Percentiles rank a stretch among this genome's conserved stretches.
Evolutionary conservation across 2,797 vertebrate genomes (phyloP).

Genomic region (Benthosema pterotum): DNA sequence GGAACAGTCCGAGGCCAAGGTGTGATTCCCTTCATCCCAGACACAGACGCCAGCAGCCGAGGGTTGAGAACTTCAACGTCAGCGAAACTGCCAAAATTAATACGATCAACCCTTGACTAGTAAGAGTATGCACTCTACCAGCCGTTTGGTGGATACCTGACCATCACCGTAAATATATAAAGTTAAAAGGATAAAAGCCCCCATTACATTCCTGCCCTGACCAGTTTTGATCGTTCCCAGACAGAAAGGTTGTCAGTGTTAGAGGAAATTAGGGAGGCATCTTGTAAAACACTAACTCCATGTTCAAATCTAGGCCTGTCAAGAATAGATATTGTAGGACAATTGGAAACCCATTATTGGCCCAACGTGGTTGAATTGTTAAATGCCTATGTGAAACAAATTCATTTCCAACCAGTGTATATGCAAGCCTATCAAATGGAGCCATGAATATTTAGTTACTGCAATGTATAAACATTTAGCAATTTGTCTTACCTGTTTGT

Average conservation of each 20-base stretch:
- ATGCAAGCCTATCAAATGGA: not conserved
- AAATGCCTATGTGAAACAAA: not conserved
- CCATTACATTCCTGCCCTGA: not conserved
- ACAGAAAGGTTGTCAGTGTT: not conserved
- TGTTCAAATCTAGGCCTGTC: slow-evolving; percentile 8
- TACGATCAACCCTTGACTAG: not conserved
- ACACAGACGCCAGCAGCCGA: not conserved
- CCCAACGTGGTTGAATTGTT: not conserved
- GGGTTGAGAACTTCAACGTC: not conserved
- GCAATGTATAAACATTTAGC: no score
- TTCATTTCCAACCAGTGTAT: not conserved
- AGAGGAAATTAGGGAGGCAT: slow-evolving; percentile 13
- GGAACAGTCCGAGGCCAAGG: slow-evolving; percentile 74
- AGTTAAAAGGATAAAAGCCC: not conserved
- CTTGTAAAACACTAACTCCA: slow-evolving; percentile 33
- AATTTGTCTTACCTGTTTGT: not conserved
- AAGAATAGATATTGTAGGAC: not conserved
- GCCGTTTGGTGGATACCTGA: not conserved
- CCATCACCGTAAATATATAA: slow-evolving; percentile 5
- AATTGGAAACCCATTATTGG: not conserved
- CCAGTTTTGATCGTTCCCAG: not conserved
- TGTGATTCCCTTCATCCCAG: slow-evolving; percentile 36
- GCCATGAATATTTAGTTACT: not conserved
- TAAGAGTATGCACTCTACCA: not conserved
- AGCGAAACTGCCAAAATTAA: not conserved